These are phyloP conservation scores for Pseudotriccus pelzelni DNA, from an alignment of 2,797 vertebrate genomes.

Conservation along the genomic window DNA sequence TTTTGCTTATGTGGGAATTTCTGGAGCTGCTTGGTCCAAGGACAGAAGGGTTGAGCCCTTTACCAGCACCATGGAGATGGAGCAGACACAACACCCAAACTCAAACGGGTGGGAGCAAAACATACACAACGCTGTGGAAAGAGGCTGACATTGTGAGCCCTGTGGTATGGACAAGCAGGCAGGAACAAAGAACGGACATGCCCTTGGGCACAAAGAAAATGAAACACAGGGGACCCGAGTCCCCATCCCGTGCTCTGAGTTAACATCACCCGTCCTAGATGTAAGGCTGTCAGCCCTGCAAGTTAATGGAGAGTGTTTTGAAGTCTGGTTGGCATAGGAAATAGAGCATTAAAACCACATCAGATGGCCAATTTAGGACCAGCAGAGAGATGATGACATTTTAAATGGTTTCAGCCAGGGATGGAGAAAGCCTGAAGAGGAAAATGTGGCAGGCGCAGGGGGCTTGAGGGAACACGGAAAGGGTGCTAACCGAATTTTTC, in stretches of 20 bases:
- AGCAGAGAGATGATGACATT: conserved; percentile 20
- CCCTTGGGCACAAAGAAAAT: neutral
- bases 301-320: neutral
- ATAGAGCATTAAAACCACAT: conserved; percentile 40
- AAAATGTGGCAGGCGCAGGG: neutral
- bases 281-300: neutral
- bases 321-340: conserved; percentile 8
- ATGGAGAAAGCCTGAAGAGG: neutral
- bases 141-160: neutral
- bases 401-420: conserved; percentile 36
- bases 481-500: neutral
- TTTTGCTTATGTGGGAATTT: neutral
- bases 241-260: neutral
- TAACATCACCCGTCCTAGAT: neutral
- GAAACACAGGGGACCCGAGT: neutral
- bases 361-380: conserved; percentile 24
- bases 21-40: neutral
- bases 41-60: neutral
- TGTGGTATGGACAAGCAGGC: neutral
- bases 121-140: neutral
- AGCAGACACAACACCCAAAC: rapidly evolving
- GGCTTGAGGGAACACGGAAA: neutral
- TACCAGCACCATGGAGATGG: neutral
- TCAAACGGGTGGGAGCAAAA: neutral
- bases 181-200: neutral